Conservation (phyloP, 2,797 vertebrate genomes). For the Darevskia nairensis region DNA sequence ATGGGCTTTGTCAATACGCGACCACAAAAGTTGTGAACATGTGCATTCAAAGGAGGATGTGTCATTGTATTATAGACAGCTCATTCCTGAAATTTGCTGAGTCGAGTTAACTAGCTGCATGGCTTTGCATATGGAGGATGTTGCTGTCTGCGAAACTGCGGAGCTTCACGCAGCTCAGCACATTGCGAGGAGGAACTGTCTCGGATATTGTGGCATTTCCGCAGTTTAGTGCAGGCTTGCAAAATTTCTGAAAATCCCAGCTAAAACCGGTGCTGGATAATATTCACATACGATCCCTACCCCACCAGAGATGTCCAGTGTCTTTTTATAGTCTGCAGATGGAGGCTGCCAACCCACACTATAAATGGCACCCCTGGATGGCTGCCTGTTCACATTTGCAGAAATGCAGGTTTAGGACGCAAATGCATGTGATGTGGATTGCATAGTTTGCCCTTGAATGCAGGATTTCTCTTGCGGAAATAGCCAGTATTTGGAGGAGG, state of each 20-base stretch:
- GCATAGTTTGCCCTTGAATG: neutral
- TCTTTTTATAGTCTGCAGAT: neutral
- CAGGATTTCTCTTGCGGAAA: neutral
- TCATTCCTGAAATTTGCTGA: neutral
- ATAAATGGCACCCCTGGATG: constrained; percentile 10
- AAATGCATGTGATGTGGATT: neutral
- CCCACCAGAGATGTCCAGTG: neutral
- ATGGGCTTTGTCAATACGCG: neutral
- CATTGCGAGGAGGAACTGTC: neutral
- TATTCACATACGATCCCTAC: neutral
- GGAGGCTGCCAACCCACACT: neutral
- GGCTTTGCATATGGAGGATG: neutral
- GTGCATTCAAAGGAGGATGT: neutral
- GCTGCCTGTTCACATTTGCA: constrained; percentile 17
- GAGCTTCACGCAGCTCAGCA: neutral
- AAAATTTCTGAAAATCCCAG: neutral
- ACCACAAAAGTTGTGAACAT: neutral
- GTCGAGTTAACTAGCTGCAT: neutral
- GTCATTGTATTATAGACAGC: neutral
- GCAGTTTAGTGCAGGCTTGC: neutral
- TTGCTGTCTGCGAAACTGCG: neutral
- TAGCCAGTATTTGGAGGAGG: neutral
- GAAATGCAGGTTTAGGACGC: constrained; percentile 6
- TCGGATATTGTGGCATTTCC: neutral
- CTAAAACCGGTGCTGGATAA: neutral